phyloP scores from a whole-genome alignment of 23 tunicate species.

The Diplosoma virens region DNA sequence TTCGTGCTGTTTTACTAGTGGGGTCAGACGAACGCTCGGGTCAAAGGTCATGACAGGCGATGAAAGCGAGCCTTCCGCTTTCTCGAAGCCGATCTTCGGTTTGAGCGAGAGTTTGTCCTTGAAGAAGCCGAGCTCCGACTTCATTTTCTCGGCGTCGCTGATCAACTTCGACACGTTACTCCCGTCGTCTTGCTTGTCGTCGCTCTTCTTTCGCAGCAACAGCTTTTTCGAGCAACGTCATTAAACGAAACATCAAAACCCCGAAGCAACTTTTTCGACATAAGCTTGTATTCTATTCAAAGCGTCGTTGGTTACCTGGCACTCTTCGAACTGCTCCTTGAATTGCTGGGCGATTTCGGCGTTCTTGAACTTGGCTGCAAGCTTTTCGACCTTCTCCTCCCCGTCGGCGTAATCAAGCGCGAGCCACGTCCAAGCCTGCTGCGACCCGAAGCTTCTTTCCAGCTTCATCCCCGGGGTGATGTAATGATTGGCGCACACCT shows the following conservation, averaged over 20 bases:
- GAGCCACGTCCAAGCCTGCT: conserved; percentile 74
- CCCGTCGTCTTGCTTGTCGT: neutral
- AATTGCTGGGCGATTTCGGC: conserved; percentile 64
- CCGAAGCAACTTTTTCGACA: too few species aligned
- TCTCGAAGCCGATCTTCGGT: conserved; percentile 53
- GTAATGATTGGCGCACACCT: conserved; percentile 95
- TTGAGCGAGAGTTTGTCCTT: conserved; percentile 86
- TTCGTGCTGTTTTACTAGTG: conserved; percentile 48
- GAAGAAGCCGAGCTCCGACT: conserved; percentile 83
- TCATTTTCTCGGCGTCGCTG: conserved; percentile 87
- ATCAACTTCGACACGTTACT: conserved; percentile 25
- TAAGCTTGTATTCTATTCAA: too few species aligned
- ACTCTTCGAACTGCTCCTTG: conserved; percentile 66
- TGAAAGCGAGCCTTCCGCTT: conserved; percentile 10
- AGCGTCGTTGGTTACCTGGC: conserved; percentile 56
- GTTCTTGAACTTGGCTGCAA: conserved; percentile 74
- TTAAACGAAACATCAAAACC: too few species aligned
- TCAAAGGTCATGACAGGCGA: neutral
- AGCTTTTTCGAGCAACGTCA: too few species aligned
- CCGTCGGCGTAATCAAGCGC: conserved; percentile 80
- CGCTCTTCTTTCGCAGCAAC: conserved; percentile 4
- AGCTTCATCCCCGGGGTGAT: conserved; percentile 60
- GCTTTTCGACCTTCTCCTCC: conserved; percentile 52
- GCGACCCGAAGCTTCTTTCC: conserved; percentile 28
- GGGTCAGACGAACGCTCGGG: conserved; percentile 23